Evolutionary conservation across 2,113 vertebrate genomes (phyloP).

Genomic region (Nematolebias whitei): DNA sequence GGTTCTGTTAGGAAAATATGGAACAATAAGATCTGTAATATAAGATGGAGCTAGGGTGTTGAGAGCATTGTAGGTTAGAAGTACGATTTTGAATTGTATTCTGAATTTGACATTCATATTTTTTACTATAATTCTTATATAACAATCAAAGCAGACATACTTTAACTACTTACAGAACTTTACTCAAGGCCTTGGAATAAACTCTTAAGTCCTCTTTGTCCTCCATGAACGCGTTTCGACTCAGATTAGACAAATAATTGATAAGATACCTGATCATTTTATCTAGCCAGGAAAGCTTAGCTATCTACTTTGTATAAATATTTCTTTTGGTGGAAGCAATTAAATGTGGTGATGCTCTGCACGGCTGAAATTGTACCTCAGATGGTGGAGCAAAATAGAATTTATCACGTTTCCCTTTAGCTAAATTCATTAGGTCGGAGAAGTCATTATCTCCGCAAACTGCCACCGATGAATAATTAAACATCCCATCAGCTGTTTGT

Average conservation of each 20-base stretch:
- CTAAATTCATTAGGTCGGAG: constrained; percentile 65
- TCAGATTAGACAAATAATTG: constrained; percentile 62
- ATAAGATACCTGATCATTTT: constrained; percentile 50
- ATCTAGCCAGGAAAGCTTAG: constrained; percentile 43
- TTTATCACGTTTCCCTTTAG: constrained; percentile 55
- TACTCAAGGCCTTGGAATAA: not conserved
- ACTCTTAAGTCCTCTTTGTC: constrained; percentile 60
- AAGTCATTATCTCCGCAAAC: constrained; percentile 74
- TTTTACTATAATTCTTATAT: not conserved
- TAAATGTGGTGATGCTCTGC: constrained; percentile 52
- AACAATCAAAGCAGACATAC: not conserved
- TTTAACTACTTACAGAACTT: not conserved
- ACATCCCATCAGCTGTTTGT: constrained; percentile 73
- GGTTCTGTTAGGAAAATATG: too few relatives aligned
- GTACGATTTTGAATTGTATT: too few relatives aligned
- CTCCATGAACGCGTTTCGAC: constrained; percentile 42
- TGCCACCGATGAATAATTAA: constrained; percentile 76
- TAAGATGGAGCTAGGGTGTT: too few relatives aligned
- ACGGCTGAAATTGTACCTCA: constrained; percentile 48
- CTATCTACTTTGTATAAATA: constrained; percentile 71
- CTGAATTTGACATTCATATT: too few relatives aligned
- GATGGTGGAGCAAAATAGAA: constrained; percentile 55
- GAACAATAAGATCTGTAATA: too few relatives aligned
- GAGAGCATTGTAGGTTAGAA: too few relatives aligned
- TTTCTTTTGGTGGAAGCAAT: constrained; percentile 70